Percentiles rank a stretch among this genome's conserved stretches.
phyloP scores from a whole-genome alignment of 1,140 invertebrate species.

The Mactra quadrangularis region DNA sequence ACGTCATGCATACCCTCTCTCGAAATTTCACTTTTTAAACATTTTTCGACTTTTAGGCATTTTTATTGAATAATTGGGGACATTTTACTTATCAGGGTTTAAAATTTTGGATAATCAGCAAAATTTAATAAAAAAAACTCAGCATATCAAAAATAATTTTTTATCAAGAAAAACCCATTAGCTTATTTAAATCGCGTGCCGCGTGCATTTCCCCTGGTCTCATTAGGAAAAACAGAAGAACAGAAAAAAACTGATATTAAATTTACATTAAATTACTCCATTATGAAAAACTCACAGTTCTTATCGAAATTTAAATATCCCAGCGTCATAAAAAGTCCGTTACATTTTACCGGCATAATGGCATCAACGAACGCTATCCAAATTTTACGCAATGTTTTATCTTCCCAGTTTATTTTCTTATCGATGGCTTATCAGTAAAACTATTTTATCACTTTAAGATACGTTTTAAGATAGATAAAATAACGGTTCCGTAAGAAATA shows the following conservation, averaged over 20 bases:
- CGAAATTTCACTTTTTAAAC: too few species aligned
- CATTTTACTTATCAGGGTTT: too few species aligned
- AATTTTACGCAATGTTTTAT: conserved; percentile 46
- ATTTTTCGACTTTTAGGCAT: too few species aligned
- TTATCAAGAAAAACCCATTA: too few species aligned
- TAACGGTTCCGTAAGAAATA: conserved; percentile 27
- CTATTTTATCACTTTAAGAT: conserved; percentile 47
- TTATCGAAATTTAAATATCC: conserved; percentile 36
- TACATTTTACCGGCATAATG: conserved; percentile 17
- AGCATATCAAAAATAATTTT: too few species aligned
- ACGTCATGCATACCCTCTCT: too few species aligned
- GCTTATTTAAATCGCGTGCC: too few species aligned
- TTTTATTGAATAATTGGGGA: too few species aligned
- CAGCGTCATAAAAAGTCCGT: conserved; percentile 36
- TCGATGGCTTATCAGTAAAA: conserved; percentile 44
- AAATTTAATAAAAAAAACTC: too few species aligned
- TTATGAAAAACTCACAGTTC: conserved; percentile 13
- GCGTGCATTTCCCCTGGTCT: background rate
- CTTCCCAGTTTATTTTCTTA: conserved; percentile 30
- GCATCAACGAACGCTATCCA: conserved; percentile 23
- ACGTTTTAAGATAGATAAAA: conserved; percentile 52
- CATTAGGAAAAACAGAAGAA: background rate
- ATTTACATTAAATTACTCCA: conserved; percentile 26
- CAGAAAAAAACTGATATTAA: conserved; percentile 33
- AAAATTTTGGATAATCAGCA: too few species aligned